phyloP scores from a whole-genome alignment of 2,888 invertebrate species.

The Leptopilina myrica region DNA sequence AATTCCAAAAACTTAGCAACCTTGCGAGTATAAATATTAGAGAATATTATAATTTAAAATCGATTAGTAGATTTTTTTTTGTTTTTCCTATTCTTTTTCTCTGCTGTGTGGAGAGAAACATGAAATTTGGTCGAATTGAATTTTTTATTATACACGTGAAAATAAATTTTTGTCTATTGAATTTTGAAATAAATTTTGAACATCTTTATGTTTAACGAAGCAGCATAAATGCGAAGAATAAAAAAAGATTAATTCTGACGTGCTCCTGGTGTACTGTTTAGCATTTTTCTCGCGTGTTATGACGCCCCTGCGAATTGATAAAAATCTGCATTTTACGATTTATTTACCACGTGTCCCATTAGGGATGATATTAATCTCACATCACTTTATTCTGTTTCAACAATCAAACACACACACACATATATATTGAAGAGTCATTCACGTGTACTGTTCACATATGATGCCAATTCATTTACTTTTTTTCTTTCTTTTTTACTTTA shows the following conservation, averaged over 20 bases:
- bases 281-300: constrained; percentile 56
- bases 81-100: no score
- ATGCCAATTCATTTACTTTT: background rate
- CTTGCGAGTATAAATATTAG: no score
- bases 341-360: constrained; percentile 54
- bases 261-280: constrained; percentile 33
- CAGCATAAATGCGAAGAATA: constrained; percentile 34
- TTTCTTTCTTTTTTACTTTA: background rate
- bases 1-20: no score
- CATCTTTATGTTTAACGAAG: constrained; percentile 36
- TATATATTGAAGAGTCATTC: background rate
- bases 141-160: background rate
- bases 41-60: no score
- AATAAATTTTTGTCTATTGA: no score
- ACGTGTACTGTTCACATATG: background rate
- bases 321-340: constrained; percentile 50
- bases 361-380: constrained; percentile 57
- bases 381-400: constrained; percentile 23
- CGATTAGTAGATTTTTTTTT: no score
- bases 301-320: constrained; percentile 55
- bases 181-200: constrained; percentile 30
- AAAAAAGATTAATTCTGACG: constrained; percentile 39
- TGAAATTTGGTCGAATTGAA: no score
- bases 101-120: no score
- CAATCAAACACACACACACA: constrained; percentile 28